phyloP scores from a whole-genome alignment of 1,140 invertebrate species.

The Aphis craccivora region DNA sequence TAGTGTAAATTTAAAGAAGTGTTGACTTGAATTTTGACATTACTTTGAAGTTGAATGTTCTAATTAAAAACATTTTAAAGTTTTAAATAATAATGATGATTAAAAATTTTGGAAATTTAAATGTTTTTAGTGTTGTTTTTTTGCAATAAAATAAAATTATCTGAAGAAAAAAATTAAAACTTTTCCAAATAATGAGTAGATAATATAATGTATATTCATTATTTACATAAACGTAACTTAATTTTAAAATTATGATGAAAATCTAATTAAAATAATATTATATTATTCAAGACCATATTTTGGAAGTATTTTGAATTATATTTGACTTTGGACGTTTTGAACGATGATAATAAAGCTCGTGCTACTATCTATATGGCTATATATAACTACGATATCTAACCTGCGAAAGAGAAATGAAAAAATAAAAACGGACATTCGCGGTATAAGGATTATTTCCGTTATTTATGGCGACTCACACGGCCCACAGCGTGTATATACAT shows the following conservation, averaged over 20 bases:
- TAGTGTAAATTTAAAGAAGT: no score
- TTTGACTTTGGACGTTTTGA: neutral
- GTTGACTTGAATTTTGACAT: no score
- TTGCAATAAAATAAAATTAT: neutral
- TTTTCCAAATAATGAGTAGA: neutral
- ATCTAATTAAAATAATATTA: neutral
- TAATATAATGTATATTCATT: no score
- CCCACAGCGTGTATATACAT: neutral
- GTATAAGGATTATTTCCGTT: conserved; percentile 34
- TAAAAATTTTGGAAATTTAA: neutral
- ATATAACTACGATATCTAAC: neutral
- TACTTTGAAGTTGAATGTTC: no score
- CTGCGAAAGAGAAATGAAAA: neutral
- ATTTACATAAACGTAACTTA: no score
- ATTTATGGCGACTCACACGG: neutral
- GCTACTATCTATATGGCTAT: neutral
- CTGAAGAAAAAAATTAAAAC: neutral
- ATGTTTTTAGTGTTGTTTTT: neutral
- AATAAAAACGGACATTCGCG: conserved; percentile 33
- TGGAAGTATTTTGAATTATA: neutral
- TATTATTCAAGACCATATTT: neutral
- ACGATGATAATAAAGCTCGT: neutral
- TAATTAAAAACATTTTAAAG: no score
- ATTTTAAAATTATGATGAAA: neutral
- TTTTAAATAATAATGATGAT: neutral